phyloP scores from a whole-genome alignment of 1,140 invertebrate genomes.

The Neodiprion virginianus region DNA sequence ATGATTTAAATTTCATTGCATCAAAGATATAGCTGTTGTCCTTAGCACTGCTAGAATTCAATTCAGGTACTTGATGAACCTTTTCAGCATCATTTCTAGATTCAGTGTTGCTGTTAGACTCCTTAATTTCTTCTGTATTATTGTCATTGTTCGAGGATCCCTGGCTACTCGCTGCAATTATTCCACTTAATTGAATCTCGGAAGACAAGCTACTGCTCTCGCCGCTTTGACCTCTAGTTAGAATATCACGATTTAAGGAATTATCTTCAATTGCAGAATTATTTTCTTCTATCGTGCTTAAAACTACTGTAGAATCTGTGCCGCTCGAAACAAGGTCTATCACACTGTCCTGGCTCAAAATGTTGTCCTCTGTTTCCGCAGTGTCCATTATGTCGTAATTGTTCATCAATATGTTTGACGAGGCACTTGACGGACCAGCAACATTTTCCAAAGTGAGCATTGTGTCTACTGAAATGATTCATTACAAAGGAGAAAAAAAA shows the following conservation, averaged over 20 bases:
- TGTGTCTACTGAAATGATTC: too few species aligned
- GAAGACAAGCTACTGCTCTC: constrained; percentile 4
- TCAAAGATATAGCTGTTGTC: neutral
- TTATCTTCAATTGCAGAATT: neutral
- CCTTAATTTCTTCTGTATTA: neutral
- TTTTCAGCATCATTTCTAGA: neutral
- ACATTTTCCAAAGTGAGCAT: constrained; percentile 10
- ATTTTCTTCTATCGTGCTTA: neutral
- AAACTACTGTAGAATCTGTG: too few species aligned
- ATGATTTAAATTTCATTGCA: neutral
- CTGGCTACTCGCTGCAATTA: constrained; percentile 8
- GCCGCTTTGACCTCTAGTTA: neutral
- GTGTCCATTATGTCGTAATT: constrained; percentile 24
- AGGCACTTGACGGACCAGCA: neutral
- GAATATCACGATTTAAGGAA: neutral
- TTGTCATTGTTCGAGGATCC: constrained; percentile 20
- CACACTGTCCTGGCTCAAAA: too few species aligned
- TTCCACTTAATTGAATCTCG: constrained; percentile 17
- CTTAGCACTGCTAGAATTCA: neutral
- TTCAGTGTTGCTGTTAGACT: neutral
- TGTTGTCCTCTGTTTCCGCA: neutral
- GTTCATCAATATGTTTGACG: constrained; percentile 13
- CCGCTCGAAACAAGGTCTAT: too few species aligned
- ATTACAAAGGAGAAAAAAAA: too few species aligned
- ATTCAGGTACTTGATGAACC: neutral